Percentiles rank a stretch among this genome's conserved stretches.
Evolutionary conservation across 2,888 invertebrate species (phyloP).

Genomic region (Teinopalpus imperialis): DNA sequence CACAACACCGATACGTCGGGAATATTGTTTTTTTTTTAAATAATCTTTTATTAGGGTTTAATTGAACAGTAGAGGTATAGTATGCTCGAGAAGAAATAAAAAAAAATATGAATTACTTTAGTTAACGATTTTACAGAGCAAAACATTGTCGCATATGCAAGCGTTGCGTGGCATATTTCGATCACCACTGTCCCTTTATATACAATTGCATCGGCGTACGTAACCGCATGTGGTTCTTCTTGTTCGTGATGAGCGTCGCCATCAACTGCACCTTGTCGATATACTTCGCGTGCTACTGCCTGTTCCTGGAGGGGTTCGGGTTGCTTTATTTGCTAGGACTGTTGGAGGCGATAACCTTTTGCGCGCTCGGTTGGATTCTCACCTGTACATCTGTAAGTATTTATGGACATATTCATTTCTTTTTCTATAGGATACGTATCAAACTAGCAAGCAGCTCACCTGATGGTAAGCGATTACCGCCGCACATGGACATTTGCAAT

Average conservation of each 20-base stretch:
- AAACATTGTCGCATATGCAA: conserved; percentile 97
- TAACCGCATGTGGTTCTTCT: conserved; percentile 96
- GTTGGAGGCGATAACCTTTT: conserved; percentile 91
- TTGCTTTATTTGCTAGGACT: conserved; percentile 92
- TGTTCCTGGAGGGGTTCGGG: conserved; percentile 92
- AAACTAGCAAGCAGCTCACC: no score
- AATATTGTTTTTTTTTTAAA: no score
- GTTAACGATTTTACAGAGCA: conserved; percentile 82
- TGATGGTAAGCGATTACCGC: no score
- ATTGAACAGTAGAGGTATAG: no score
- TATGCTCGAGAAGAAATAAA: no score
- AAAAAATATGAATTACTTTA: no score
- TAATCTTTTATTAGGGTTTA: no score
- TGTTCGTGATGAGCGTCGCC: conserved; percentile 93
- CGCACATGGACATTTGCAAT: no score
- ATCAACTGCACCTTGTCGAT: conserved; percentile 94
- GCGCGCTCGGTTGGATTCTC: conserved; percentile 92
- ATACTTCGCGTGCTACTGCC: conserved; percentile 93
- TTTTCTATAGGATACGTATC: no score
- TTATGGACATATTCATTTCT: conserved; percentile 35
- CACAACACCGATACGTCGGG: no score
- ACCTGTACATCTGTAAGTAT: conserved; percentile 92
- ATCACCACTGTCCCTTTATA: conserved; percentile 97
- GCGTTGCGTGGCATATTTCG: conserved; percentile 93
- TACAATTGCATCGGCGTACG: conserved; percentile 96